Conservation (phyloP, 2,113 vertebrate genomes). For the Ciconia boyciana region DNA sequence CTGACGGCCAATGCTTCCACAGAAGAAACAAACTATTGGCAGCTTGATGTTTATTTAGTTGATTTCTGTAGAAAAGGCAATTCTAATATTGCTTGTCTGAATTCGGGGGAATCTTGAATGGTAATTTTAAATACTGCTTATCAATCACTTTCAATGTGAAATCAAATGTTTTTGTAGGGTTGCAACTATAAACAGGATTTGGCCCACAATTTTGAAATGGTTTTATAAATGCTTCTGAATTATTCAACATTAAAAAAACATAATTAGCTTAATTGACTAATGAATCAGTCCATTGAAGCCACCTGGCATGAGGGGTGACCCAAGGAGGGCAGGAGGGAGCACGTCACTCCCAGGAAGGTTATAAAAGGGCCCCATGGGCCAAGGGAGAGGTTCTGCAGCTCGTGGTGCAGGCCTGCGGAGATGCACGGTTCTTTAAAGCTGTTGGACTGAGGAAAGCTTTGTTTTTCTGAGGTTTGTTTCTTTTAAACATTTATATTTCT, state of each 20-base stretch:
- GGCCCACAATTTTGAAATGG: rapidly evolving
- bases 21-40: not conserved
- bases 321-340: not conserved
- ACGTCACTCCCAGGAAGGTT: not conserved
- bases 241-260: not conserved
- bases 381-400: rapidly evolving
- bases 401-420: rapidly evolving
- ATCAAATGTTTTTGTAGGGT: not conserved
- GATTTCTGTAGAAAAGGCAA: not conserved
- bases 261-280: not conserved
- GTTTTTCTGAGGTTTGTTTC: not conserved
- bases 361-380: rapidly evolving
- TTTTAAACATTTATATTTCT: not conserved
- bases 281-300: rapidly evolving
- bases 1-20: not conserved
- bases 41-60: not conserved
- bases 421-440: rapidly evolving
- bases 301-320: rapidly evolving
- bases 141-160: rapidly evolving
- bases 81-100: too few relatives aligned
- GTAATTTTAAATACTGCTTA: rapidly evolving
- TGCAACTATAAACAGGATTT: not conserved
- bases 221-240: not conserved
- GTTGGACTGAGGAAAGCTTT: not conserved
- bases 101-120: not conserved